A percentile compares a stretch with the other conserved stretches of the same genome.
Evolutionary conservation across 2,888 invertebrate genomes (phyloP).

Genomic region (Aricia artaxerxes): DNA sequence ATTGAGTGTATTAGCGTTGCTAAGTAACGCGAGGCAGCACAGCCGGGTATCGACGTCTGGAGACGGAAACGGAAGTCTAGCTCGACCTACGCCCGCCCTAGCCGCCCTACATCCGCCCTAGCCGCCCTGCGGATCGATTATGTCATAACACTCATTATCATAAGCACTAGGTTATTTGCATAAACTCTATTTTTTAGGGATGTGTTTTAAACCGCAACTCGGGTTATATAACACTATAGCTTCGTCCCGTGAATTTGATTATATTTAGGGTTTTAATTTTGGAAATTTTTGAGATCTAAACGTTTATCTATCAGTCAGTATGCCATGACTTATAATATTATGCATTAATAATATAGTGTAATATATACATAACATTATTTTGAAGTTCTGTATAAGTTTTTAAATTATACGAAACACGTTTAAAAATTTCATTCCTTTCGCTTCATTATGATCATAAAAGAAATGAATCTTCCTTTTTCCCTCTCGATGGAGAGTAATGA

Average conservation of each 20-base stretch:
- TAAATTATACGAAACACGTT: background rate
- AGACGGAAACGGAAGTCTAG: constrained; percentile 42
- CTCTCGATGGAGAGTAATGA: background rate
- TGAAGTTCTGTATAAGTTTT: too few species aligned
- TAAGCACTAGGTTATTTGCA: background rate
- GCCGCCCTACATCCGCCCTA: constrained; percentile 23
- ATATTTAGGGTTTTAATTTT: too few species aligned
- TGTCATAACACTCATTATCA: background rate
- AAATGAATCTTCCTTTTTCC: background rate
- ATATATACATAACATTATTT: too few species aligned
- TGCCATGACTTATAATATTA: background rate
- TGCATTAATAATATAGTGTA: background rate
- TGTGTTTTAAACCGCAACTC: background rate
- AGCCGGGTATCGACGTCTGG: constrained; percentile 30
- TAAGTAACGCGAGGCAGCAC: constrained; percentile 1
- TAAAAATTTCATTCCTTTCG: background rate
- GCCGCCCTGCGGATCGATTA: constrained; percentile 39
- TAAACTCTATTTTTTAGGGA: background rate
- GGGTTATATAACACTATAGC: background rate
- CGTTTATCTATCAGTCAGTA: background rate
- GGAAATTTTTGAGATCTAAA: background rate
- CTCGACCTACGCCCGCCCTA: constrained; percentile 40
- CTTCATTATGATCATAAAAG: background rate
- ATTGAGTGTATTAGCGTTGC: background rate
- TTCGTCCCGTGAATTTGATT: background rate